Evolutionary conservation across 2,888 invertebrate species (phyloP), one percentile per base, ranked within the genome.

Genomic region (Dione juno): DNA sequence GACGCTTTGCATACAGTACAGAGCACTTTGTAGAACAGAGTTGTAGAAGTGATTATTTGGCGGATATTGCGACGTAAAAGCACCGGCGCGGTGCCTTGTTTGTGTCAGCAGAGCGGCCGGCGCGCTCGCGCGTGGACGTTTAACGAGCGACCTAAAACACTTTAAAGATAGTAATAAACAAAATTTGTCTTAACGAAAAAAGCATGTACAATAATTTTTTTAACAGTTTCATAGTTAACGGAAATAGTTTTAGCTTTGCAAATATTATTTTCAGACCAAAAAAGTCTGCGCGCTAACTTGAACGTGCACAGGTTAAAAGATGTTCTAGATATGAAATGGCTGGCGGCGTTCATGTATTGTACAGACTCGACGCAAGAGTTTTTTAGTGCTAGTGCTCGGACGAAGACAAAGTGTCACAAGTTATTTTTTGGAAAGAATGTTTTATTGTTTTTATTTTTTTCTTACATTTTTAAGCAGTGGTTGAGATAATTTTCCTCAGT

Each of bases 111-210:
- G 45, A 16, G 8, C n/a, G 58, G 11, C 14, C 48, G 58, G 50
- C 28, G 53, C 68, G 45, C 63, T 63, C 68, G 45, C 3, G 19
- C 45, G 68, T 7, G 37, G 54, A 63, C 9, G 54, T 54, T 69
- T 69, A 69, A 69, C 54, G 68, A 69, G 16, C 48, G 16, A 21
- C 63, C 21, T 52, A 52, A n/a, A 43, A 61, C 45, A 45, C n/a
- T 28, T n/a, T 35, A 6, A 9, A 43, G 28, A 8, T 43, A 14
- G 13, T 37, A 48, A n/a, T 48, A 21, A 10, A 11, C 16, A 5
- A 19, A 50, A 10, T 3, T 19, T 9, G n/a, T 53, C 9, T 35
- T n/a, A 37, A 57, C 11, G 16, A 16, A 3, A 16, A 10, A 37
- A 54, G 1, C 3, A 10, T 10, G 10, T 9, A 7, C 11, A 61